Conservation (phyloP, 2,797 vertebrate genomes). For the Oreochromis grahami region DNA sequence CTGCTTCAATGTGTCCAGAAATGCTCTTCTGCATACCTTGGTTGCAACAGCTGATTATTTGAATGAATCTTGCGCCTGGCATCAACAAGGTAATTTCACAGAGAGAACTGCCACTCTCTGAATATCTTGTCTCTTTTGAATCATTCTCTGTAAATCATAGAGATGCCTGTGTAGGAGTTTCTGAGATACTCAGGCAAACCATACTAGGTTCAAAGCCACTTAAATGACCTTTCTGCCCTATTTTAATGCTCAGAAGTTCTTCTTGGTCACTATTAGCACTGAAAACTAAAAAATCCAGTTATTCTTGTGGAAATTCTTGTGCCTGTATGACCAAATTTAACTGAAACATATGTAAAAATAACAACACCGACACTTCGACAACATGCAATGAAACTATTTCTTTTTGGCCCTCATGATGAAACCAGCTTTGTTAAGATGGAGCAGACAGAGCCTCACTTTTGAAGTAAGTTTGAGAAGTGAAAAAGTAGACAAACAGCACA, state of each 20-base stretch:
- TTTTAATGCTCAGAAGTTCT: too few relatives aligned
- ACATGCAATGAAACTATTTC: neutral
- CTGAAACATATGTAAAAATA: neutral
- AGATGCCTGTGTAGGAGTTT: neutral
- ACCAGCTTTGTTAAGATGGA: neutral
- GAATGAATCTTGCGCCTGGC: neutral
- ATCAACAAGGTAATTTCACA: neutral
- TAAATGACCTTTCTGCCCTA: too few relatives aligned
- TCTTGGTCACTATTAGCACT: too few relatives aligned
- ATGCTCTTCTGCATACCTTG: neutral
- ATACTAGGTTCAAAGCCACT: too few relatives aligned
- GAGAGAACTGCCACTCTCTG: neutral
- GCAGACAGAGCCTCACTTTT: slow-evolving; percentile 25
- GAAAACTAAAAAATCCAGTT: neutral
- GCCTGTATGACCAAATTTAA: neutral
- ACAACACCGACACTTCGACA: neutral
- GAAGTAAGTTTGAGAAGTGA: slow-evolving; percentile 60
- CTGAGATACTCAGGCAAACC: neutral
- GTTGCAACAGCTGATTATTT: neutral
- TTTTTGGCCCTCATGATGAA: neutral
- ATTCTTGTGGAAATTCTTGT: neutral
- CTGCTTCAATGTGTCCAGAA: neutral
- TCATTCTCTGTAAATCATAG: neutral
- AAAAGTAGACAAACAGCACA: slow-evolving; percentile 56
- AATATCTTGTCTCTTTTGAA: neutral